These are phyloP conservation scores for Syritta pipiens DNA, from an alignment of 2,888 invertebrate genomes.

Conservation along the genomic window DNA sequence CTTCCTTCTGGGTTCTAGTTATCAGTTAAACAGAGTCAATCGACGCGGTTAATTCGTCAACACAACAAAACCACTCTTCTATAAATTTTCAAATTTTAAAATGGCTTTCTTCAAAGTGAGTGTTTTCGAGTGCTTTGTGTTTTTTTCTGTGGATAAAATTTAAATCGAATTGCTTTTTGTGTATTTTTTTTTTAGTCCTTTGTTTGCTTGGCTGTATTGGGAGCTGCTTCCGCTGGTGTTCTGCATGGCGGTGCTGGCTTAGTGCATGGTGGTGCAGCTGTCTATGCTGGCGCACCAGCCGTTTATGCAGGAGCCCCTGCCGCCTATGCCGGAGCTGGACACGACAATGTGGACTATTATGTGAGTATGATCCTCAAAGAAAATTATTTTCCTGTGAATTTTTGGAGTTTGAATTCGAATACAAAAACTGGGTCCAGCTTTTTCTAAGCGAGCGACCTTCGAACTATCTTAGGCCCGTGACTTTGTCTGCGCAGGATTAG, in stretches of 20 bases:
- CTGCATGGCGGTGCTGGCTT: constrained; percentile 72
- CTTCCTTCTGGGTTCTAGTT: constrained; percentile 79
- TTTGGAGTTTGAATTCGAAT: background rate
- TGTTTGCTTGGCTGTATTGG: constrained; percentile 78
- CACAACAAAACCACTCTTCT: constrained; percentile 58
- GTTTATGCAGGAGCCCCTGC: constrained; percentile 72
- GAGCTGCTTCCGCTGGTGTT: constrained; percentile 78
- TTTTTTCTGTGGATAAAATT: background rate
- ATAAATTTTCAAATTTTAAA: constrained; percentile 71
- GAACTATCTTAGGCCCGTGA: too few species aligned
- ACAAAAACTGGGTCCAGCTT: too few species aligned
- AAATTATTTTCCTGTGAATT: background rate
- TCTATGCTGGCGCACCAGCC: constrained; percentile 75
- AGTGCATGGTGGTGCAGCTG: constrained; percentile 73
- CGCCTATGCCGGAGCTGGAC: constrained; percentile 72
- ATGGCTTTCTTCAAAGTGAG: constrained; percentile 80
- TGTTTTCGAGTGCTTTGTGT: constrained; percentile 53
- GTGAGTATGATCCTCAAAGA: constrained; percentile 73
- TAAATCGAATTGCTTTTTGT: constrained; percentile 40
- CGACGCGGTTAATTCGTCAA: constrained; percentile 72
- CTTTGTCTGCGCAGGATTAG: too few species aligned
- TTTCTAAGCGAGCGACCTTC: too few species aligned
- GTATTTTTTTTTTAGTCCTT: constrained; percentile 74
- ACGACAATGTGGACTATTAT: constrained; percentile 77
- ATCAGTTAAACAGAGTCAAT: constrained; percentile 79